Evolutionary conservation across 2,888 invertebrate genomes (phyloP).

Genomic region (Graphium colonna): DNA sequence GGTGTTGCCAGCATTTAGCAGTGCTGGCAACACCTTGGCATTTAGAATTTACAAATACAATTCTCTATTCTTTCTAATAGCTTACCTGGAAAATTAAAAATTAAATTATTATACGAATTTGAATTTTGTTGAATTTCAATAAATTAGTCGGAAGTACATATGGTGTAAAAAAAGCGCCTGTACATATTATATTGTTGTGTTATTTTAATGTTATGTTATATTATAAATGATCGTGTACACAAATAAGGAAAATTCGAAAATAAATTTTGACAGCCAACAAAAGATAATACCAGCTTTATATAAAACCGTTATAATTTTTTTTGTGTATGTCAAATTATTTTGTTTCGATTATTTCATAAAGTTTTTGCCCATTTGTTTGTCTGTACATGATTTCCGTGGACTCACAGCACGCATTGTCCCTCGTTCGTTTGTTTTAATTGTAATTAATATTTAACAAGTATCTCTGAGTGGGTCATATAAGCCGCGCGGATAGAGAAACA

Average conservation of each 20-base stretch:
- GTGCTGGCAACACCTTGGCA: no score
- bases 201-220: conserved; percentile 33
- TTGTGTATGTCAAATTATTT: not conserved
- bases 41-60: no score
- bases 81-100: no score
- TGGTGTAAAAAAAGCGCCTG: no score
- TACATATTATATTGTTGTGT: conserved; percentile 18
- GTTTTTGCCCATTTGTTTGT: conserved; percentile 15
- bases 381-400: conserved; percentile 44
- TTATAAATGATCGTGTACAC: conserved; percentile 32
- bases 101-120: no score
- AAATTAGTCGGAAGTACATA: no score
- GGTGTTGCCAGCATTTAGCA: no score
- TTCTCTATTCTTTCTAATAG: no score
- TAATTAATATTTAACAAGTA: not conserved
- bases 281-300: not conserved
- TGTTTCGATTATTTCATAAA: not conserved
- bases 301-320: not conserved
- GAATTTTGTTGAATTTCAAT: no score
- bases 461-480: not conserved
- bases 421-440: conserved; percentile 23
- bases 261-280: not conserved
- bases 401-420: conserved; percentile 56
- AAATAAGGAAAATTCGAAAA: conserved; percentile 19
- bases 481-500: no score